These are phyloP conservation scores for Perognathus longimembris DNA, from an alignment of 2,113 vertebrate genomes.

Conservation along the genomic window DNA sequence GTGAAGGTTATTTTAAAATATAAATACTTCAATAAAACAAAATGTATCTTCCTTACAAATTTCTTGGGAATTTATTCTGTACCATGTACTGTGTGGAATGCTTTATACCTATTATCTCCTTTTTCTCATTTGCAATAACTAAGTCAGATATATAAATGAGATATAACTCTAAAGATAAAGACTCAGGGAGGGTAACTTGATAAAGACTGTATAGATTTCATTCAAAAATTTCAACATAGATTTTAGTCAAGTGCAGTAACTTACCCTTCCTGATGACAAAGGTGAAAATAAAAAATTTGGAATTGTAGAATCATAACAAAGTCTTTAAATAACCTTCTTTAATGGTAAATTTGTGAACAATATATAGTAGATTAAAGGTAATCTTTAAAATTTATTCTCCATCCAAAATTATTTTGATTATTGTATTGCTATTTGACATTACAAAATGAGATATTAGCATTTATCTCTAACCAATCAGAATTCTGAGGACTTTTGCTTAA, in stretches of 20 bases:
- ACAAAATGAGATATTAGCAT: slow-evolving; percentile 54
- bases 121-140: background rate
- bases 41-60: slow-evolving; percentile 21
- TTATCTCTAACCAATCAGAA: slow-evolving; percentile 17
- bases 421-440: slow-evolving; percentile 10
- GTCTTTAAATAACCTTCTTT: slow-evolving; percentile 46
- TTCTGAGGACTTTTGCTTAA: slow-evolving; percentile 42
- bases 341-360: slow-evolving; percentile 39
- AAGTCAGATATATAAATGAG: slow-evolving; percentile 12
- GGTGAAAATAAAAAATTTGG: slow-evolving; percentile 40
- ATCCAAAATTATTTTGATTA: slow-evolving; percentile 23
- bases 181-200: slow-evolving; percentile 25
- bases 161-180: slow-evolving; percentile 26
- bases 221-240: slow-evolving; percentile 2
- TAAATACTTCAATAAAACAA: slow-evolving; percentile 30
- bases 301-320: slow-evolving; percentile 35
- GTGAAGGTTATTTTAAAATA: slow-evolving; percentile 8
- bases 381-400: slow-evolving; percentile 47
- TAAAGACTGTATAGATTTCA: background rate
- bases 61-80: background rate
- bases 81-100: background rate
- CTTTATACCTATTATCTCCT: background rate
- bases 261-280: background rate
- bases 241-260: background rate
- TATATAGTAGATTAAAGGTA: slow-evolving; percentile 46